Evolutionary conservation across 2,113 vertebrate species (phyloP).

Genomic region (Lepisosteus osseus): DNA sequence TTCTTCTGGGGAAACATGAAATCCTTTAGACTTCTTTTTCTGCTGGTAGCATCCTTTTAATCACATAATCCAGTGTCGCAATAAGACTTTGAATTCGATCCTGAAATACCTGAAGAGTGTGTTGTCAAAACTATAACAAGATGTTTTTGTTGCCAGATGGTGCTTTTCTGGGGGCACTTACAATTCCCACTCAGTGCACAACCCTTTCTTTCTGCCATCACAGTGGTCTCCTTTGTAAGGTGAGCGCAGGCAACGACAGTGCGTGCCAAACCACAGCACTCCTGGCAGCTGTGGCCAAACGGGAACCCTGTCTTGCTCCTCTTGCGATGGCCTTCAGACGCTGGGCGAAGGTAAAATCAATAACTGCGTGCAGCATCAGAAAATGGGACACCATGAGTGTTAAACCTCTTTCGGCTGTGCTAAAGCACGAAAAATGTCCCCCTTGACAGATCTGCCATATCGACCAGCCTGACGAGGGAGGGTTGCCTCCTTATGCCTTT

Average conservation of each 20-base stretch:
- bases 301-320: constrained; percentile 66
- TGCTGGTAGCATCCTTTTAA: too few species aligned
- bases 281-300: constrained; percentile 68
- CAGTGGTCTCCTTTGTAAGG: constrained; percentile 88
- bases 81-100: too few species aligned
- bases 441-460: constrained; percentile 76
- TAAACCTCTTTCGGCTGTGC: background rate
- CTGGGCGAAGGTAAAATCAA: constrained; percentile 79
- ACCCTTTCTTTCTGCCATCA: background rate
- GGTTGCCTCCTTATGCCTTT: constrained; percentile 81
- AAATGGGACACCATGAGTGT: background rate
- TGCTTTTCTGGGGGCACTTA: too few species aligned
- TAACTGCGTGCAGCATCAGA: background rate
- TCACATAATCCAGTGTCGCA: too few species aligned
- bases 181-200: too few species aligned
- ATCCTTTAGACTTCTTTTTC: too few species aligned
- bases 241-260: constrained; percentile 90
- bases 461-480: constrained; percentile 85
- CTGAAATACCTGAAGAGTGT: too few species aligned
- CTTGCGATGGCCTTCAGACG: constrained; percentile 79
- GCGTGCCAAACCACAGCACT: constrained; percentile 82
- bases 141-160: too few species aligned
- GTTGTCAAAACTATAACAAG: too few species aligned
- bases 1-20: too few species aligned
- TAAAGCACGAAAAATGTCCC: constrained; percentile 8